Percentiles rank a stretch among this genome's conserved stretches.
phyloP scores from a whole-genome alignment of 2,113 vertebrate genomes.

The Paratilapia polleni region DNA sequence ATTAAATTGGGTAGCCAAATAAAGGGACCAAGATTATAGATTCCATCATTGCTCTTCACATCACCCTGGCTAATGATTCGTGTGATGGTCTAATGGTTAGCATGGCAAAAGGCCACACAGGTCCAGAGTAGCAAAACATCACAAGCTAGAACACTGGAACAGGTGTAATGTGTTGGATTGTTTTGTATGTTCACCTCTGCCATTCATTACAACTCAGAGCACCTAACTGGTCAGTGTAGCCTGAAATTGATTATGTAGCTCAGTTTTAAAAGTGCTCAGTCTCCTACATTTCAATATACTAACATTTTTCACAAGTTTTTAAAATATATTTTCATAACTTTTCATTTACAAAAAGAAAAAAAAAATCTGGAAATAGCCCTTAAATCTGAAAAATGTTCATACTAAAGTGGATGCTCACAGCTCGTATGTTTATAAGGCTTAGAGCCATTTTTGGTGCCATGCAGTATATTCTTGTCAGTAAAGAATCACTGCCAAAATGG shows the following conservation, averaged over 20 bases:
- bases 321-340: too few relatives aligned
- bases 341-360: background rate
- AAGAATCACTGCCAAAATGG: conserved; percentile 39
- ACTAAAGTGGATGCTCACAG: background rate
- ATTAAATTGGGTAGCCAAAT: conserved; percentile 66
- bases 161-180: conserved; percentile 25
- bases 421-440: too few relatives aligned
- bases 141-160: background rate
- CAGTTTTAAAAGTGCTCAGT: background rate
- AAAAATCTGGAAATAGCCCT: too few relatives aligned
- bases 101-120: conserved; percentile 37
- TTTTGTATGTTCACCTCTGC: conserved; percentile 33
- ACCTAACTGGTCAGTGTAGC: conserved; percentile 23
- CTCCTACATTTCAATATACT: background rate
- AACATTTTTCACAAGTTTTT: background rate
- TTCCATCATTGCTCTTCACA: conserved; percentile 54
- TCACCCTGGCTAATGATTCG: conserved; percentile 48
- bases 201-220: conserved; percentile 13
- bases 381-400: background rate
- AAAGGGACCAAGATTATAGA: conserved; percentile 62
- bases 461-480: conserved; percentile 23
- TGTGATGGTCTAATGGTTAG: conserved; percentile 53
- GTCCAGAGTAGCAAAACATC: conserved; percentile 11
- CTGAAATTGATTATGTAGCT: conserved; percentile 13
- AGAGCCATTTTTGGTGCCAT: too few relatives aligned